phyloP scores from a whole-genome alignment of 2,797 vertebrate genomes.

The Megaceryle alcyon region DNA sequence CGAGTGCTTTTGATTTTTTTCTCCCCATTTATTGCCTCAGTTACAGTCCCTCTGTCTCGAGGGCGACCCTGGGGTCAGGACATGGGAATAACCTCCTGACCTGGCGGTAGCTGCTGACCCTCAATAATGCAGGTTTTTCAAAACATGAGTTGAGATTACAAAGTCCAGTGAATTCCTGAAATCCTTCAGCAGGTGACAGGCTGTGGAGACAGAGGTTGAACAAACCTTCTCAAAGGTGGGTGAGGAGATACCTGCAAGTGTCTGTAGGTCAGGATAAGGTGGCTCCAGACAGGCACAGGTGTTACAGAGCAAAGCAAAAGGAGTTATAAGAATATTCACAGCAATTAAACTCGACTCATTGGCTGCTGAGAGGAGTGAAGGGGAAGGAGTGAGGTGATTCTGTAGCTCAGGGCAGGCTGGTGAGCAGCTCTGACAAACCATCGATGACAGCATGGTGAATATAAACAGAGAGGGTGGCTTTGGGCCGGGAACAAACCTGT shows the following conservation, averaged over 20 bases:
- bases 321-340: no score
- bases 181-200: not conserved
- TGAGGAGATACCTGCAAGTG: fast-evolving
- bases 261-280: fast-evolving
- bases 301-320: not conserved
- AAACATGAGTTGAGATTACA: not conserved
- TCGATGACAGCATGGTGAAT: not conserved
- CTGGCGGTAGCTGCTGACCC: fast-evolving
- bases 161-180: not conserved
- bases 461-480: not conserved
- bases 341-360: not conserved
- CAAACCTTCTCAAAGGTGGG: fast-evolving
- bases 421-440: not conserved
- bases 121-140: not conserved
- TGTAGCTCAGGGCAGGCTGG: not conserved
- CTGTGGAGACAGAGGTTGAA: not conserved
- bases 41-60: not conserved
- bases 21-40: no score
- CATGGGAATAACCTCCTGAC: fast-evolving
- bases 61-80: not conserved
- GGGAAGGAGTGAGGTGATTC: not conserved
- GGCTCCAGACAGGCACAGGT: fast-evolving
- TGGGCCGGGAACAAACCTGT: not conserved
- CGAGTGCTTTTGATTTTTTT: not conserved
- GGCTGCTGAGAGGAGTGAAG: not conserved